Conservation (phyloP, 2,797 vertebrate genomes). For the Trachurus trachurus region DNA sequence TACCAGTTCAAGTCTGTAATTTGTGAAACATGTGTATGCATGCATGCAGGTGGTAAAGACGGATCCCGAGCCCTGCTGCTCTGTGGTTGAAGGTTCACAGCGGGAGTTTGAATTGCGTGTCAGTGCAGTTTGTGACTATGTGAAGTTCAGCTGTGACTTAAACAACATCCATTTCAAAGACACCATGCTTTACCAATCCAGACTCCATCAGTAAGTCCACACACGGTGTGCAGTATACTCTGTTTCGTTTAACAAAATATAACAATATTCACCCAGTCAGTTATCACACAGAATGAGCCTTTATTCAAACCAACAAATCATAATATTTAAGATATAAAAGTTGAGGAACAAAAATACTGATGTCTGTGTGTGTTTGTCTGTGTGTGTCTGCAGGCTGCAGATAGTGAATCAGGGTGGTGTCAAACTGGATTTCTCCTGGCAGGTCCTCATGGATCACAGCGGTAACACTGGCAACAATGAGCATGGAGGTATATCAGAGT, state of each 20-base stretch:
- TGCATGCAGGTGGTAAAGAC: slow-evolving; percentile 85
- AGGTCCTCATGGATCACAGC: slow-evolving; percentile 68
- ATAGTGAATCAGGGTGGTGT: slow-evolving; percentile 88
- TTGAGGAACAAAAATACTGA: not conserved
- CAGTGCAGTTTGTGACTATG: slow-evolving; percentile 85
- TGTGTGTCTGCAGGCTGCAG: slow-evolving; percentile 79
- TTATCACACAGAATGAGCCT: not conserved
- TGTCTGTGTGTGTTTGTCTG: slow-evolving; percentile 7
- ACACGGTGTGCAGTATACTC: not conserved
- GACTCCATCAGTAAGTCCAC: slow-evolving; percentile 87
- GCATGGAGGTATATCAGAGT: slow-evolving; percentile 65
- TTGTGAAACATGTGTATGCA: not conserved
- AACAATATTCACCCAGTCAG: not conserved
- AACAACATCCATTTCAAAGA: slow-evolving; percentile 86
- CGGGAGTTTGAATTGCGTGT: slow-evolving; percentile 85
- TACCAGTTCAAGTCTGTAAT: not conserved
- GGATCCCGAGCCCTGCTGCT: slow-evolving; percentile 86
- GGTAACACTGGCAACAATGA: slow-evolving; percentile 49
- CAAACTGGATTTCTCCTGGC: slow-evolving; percentile 88
- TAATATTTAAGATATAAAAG: not conserved
- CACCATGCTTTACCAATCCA: slow-evolving; percentile 90
- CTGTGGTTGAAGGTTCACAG: slow-evolving; percentile 82
- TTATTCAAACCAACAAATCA: not conserved
- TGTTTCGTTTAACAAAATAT: not conserved
- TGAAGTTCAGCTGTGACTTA: slow-evolving; percentile 78